Percentiles rank a stretch among this genome's conserved stretches.
Evolutionary conservation across 2,888 invertebrate species (phyloP).

Genomic region (Ethmia dodecea): DNA sequence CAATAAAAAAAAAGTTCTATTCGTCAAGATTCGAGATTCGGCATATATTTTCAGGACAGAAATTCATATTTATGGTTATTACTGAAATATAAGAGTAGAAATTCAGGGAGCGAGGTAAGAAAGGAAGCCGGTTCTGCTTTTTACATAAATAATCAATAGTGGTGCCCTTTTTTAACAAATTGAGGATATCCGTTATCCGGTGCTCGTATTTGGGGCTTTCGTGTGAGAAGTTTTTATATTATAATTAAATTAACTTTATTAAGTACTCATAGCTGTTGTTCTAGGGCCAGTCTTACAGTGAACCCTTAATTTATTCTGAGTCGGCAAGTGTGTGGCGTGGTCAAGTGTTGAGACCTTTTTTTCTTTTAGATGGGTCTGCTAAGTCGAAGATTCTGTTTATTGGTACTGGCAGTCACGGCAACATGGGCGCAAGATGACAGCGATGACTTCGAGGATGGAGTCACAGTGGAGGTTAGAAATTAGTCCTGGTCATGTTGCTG

Average conservation of each 20-base stretch:
- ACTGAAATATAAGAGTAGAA: conserved; percentile 7
- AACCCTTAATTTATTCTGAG: no score
- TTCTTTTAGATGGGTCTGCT: conserved; percentile 63
- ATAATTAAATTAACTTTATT: conserved; percentile 46
- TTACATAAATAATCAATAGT: background rate
- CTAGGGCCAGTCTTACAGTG: no score
- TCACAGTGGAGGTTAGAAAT: conserved; percentile 61
- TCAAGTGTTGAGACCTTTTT: background rate
- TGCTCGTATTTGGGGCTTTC: conserved; percentile 22
- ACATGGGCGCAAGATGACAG: conserved; percentile 33
- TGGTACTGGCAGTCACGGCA: conserved; percentile 35
- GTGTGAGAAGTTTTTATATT: background rate
- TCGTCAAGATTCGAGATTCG: conserved; percentile 7
- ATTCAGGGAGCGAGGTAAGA: conserved; percentile 19
- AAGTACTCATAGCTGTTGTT: no score
- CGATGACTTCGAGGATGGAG: conserved; percentile 52
- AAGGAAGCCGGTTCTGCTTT: background rate
- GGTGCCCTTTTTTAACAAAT: conserved; percentile 28
- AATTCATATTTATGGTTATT: conserved; percentile 14
- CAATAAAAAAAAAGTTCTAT: conserved; percentile 30
- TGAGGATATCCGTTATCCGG: conserved; percentile 69
- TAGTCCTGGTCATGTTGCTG: background rate
- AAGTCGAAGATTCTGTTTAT: conserved; percentile 38
- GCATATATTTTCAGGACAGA: conserved; percentile 3
- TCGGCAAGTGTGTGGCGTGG: background rate